These are phyloP conservation scores for Drosophila stalkeri DNA, from an alignment of 2,888 invertebrate genomes.

Conservation along the genomic window DNA sequence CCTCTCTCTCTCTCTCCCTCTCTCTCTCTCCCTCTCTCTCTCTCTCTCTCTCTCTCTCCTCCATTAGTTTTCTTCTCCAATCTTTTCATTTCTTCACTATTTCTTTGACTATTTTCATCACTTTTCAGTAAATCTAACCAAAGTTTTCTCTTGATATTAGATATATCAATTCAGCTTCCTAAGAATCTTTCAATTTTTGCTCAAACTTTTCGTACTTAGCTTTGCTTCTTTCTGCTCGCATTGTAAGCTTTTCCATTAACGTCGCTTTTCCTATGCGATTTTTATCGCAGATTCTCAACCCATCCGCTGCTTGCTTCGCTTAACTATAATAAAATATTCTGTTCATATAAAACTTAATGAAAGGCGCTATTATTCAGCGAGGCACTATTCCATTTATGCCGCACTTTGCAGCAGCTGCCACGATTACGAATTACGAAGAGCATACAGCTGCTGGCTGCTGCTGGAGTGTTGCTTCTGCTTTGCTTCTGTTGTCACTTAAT, in stretches of 20 bases:
- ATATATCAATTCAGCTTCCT: not conserved
- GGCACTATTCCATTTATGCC: slow-evolving; percentile 21
- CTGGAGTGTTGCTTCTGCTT: not conserved
- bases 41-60: not conserved
- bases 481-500: slow-evolving; percentile 57
- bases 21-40: not conserved
- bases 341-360: slow-evolving; percentile 10
- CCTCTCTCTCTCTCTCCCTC: not conserved
- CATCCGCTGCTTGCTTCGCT: not conserved
- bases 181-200: not conserved
- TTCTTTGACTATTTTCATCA: fast-evolving
- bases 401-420: slow-evolving; percentile 40
- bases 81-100: not conserved
- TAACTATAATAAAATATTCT: slow-evolving; percentile 13
- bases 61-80: not conserved
- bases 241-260: not conserved
- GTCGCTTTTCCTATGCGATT: not conserved
- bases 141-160: not conserved
- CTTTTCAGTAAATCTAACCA: not conserved
- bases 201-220: not conserved
- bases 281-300: not conserved
- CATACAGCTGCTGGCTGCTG: slow-evolving; percentile 33
- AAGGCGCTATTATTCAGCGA: slow-evolving; percentile 14
- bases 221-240: not conserved
- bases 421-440: slow-evolving; percentile 13